Percentiles rank a stretch among this genome's conserved stretches.
Evolutionary conservation across 2,113 vertebrate species (phyloP).

Genomic region (Labeo rohita): DNA sequence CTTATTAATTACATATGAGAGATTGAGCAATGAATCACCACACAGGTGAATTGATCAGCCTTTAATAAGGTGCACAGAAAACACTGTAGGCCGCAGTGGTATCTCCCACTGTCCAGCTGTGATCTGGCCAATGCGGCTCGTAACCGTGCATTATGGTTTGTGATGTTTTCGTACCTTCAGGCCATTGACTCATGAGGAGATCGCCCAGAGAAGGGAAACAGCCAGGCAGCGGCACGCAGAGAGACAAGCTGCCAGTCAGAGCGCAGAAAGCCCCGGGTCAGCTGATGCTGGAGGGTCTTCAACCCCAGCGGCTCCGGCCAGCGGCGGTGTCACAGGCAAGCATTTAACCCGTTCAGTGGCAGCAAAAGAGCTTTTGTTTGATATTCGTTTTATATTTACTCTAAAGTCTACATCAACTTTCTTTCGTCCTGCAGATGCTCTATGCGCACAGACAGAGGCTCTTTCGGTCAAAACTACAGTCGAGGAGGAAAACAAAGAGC

Average conservation of each 20-base stretch:
- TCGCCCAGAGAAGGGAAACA: conserved; percentile 82
- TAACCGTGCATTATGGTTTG: conserved; percentile 2
- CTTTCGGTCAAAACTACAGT: conserved; percentile 59
- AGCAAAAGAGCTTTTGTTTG: not conserved
- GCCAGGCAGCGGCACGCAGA: conserved; percentile 85
- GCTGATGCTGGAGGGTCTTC: conserved; percentile 42
- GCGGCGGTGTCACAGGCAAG: conserved; percentile 66
- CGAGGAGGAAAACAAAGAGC: conserved; percentile 74
- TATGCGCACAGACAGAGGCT: conserved; percentile 64
- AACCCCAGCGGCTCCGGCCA: conserved; percentile 49
- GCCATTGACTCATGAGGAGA: conserved; percentile 89
- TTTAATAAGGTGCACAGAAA: not conserved
- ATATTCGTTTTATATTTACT: too few relatives aligned
- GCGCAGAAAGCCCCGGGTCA: conserved; percentile 59
- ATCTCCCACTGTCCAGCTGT: not conserved
- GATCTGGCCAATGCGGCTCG: not conserved
- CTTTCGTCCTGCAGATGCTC: conserved; percentile 52
- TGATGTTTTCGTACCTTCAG: conserved; percentile 64
- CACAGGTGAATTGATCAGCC: not conserved
- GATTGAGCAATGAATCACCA: not conserved
- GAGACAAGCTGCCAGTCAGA: conserved; percentile 75
- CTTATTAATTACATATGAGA: not conserved
- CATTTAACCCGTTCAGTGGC: not conserved
- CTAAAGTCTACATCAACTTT: not conserved
- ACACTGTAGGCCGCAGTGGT: not conserved